Evolutionary conservation across 2,797 vertebrate genomes (phyloP), one percentile per base, ranked within the genome.

Genomic region (Thamnophis elegans): DNA sequence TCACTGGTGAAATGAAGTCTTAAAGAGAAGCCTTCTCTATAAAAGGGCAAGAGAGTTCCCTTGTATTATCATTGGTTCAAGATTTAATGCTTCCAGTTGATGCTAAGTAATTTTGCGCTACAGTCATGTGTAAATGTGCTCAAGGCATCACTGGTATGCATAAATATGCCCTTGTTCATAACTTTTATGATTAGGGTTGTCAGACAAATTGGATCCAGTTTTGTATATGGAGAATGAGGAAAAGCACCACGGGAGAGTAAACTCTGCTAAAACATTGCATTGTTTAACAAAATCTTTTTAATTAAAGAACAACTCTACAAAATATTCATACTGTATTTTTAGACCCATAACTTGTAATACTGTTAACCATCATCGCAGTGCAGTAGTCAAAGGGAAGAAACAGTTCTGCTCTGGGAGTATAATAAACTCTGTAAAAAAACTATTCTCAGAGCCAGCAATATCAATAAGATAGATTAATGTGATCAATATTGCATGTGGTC

Each of bases 1-100:
- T 73, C 47, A 62, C 89, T 91, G 26, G 20, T 86, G 54, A 95
- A 95, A 94, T 94, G 95, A 89, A 94, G 59, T 58, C 88, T 93
- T 89, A 59, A 93, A 93, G 91, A 93, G 88, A 93, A 89, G 87
- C 90, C 47, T 55, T 87, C 90, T 94, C 93, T 82, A 90, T 62
- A 42, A 20, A 89, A 93, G 54, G 91, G 93, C 47, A 92, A 65
- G 62, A 91, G 93, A 91, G 28, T 82, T 94, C 73, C 86, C 32
- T 54, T 91, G 73, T 86, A 18, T 93, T 93, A 92, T 58, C 93
- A 56, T 78, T 92, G 2, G 47, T 62, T 95, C 87, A 95, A 90
- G 78, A 20, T 85, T 91, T 95, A 94, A 94, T 91, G 51, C 73
- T 95, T 94, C n/a, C 54, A 94, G 90, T 28, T 93, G 25, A 82